Evolutionary conservation across 1,140 invertebrate species (phyloP).

Genomic region (Daktulosphaira vitifoliae): DNA sequence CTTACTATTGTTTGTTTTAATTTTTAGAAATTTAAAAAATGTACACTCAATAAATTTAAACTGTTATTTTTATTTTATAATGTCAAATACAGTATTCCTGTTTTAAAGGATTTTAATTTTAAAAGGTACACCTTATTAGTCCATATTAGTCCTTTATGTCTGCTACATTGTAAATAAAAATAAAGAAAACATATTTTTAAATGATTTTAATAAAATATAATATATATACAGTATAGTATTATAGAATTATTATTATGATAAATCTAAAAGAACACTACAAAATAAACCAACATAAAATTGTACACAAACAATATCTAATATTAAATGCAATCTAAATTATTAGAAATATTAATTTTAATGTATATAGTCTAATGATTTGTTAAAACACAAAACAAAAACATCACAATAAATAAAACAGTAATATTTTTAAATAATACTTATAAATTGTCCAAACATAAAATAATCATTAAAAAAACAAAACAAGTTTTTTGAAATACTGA

Average conservation of each 20-base stretch:
- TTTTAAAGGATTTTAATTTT: conserved; percentile 2
- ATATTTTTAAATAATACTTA: conserved; percentile 23
- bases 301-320: conserved; percentile 34
- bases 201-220: conserved; percentile 34
- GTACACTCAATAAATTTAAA: conserved; percentile 18
- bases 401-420: conserved; percentile 27
- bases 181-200: conserved; percentile 23
- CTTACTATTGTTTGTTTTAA: conserved; percentile 2
- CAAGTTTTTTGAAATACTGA: conserved; percentile 28
- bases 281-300: conserved; percentile 33
- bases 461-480: conserved; percentile 19
- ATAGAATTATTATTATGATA: conserved; percentile 31
- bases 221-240: conserved; percentile 33
- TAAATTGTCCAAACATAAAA: conserved; percentile 23
- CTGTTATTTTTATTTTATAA: conserved; percentile 21
- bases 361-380: conserved; percentile 33
- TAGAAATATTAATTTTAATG: conserved; percentile 25
- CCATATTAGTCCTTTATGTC: not conserved
- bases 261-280: conserved; percentile 34
- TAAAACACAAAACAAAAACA: conserved; percentile 33
- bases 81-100: conserved; percentile 23
- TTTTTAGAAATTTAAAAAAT: conserved; percentile 18
- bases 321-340: conserved; percentile 32
- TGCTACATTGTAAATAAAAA: not conserved
- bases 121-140: too few relatives aligned